These are phyloP conservation scores for Aldabrachelys gigantea DNA, from an alignment of 2,113 vertebrate species.

Conservation along the genomic window DNA sequence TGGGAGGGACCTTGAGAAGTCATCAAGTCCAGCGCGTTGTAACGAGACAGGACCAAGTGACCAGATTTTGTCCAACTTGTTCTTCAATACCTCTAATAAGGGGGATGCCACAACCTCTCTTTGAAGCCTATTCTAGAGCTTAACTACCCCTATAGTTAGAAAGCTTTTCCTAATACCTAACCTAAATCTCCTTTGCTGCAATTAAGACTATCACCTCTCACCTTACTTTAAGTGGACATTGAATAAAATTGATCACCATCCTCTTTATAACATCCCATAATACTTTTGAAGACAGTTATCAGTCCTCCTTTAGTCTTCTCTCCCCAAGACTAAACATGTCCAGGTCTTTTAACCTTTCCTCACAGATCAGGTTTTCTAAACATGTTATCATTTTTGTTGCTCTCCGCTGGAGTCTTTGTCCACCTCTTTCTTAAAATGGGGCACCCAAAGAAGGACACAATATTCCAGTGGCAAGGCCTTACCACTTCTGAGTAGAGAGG, in stretches of 20 bases:
- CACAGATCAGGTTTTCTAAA: background rate
- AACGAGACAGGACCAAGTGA: background rate
- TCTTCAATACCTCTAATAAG: background rate
- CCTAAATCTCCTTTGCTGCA: background rate
- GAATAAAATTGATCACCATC: background rate
- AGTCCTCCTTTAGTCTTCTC: background rate
- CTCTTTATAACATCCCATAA: background rate
- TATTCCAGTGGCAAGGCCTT: background rate
- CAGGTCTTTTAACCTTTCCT: background rate
- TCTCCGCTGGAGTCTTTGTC: background rate
- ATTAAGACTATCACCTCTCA: background rate
- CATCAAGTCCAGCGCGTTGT: background rate
- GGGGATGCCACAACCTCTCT: background rate
- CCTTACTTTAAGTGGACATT: background rate
- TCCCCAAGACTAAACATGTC: background rate
- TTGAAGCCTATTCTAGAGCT: background rate
- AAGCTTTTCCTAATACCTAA: background rate
- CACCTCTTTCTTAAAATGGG: background rate
- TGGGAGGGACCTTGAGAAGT: background rate
- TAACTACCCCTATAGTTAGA: background rate
- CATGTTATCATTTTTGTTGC: background rate
- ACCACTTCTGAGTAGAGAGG: background rate
- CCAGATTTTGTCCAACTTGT: background rate
- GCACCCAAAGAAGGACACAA: background rate
- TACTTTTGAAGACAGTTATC: background rate